Conservation (phyloP, 1,140 invertebrate genomes). For the Drosophila arizonae region DNA sequence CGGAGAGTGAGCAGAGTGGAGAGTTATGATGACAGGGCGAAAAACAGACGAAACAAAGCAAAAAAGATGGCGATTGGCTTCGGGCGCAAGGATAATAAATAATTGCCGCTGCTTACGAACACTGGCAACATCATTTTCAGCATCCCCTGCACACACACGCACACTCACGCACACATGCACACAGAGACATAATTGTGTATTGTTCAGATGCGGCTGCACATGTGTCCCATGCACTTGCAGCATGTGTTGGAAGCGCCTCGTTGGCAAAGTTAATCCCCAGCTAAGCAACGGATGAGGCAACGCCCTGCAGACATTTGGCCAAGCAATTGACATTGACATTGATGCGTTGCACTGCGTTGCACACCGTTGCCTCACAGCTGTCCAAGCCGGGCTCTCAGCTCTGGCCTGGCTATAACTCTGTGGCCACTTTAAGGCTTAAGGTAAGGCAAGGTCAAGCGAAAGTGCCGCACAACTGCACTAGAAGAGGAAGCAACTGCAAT, state of each 20-base stretch:
- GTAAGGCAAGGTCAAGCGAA: constrained; percentile 62
- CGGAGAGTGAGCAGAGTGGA: background rate
- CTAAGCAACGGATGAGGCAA: constrained; percentile 69
- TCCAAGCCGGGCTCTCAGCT: background rate
- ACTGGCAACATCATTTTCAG: constrained; percentile 71
- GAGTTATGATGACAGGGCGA: constrained; percentile 49
- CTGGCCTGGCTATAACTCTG: constrained; percentile 49
- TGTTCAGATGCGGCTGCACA: constrained; percentile 23
- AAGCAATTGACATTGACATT: constrained; percentile 57
- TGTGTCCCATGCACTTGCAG: constrained; percentile 43
- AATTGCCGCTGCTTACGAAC: constrained; percentile 50
- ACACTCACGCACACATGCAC: background rate
- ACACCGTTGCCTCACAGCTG: constrained; percentile 28
- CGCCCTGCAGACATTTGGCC: constrained; percentile 59
- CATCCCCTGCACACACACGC: constrained; percentile 28
- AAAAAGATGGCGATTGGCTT: constrained; percentile 61
- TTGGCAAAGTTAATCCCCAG: constrained; percentile 67
- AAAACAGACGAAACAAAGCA: constrained; percentile 49
- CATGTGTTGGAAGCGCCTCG: constrained; percentile 60
- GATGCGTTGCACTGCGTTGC: constrained; percentile 17
- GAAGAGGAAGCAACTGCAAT: constrained; percentile 19
- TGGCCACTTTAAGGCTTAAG: constrained; percentile 35
- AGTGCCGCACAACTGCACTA: constrained; percentile 32
- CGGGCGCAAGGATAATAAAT: constrained; percentile 75
- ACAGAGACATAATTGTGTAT: constrained; percentile 8